These are phyloP conservation scores for Coboldia fuscipes DNA, from an alignment of 1,140 invertebrate species.

Conservation along the genomic window DNA sequence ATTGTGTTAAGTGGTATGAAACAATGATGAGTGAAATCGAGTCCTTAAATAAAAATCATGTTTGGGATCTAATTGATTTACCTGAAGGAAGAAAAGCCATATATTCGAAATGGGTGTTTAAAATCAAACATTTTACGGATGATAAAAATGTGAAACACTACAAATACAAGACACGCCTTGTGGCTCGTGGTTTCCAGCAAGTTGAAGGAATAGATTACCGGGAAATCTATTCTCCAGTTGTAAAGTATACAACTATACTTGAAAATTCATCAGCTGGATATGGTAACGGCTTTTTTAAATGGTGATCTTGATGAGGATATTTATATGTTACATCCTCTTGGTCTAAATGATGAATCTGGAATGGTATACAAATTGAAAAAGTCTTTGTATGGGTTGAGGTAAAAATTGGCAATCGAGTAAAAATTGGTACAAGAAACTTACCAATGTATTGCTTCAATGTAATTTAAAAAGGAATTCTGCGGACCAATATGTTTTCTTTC, in stretches of 20 bases:
- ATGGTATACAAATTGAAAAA: conserved; percentile 3
- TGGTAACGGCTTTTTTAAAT: conserved; percentile 23
- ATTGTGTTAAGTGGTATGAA: conserved; percentile 7
- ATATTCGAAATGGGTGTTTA: conserved; percentile 18
- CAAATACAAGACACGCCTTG: conserved; percentile 19
- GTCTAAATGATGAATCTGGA: conserved; percentile 11
- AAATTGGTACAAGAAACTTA: no score
- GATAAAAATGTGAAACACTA: conserved; percentile 7
- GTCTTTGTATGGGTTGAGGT: conserved; percentile 8
- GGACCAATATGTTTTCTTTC: no score
- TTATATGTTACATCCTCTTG: conserved; percentile 20
- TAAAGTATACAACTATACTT: conserved; percentile 9
- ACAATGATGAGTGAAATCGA: conserved; percentile 12
- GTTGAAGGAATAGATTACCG: conserved; percentile 16
- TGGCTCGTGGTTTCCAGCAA: conserved; percentile 19
- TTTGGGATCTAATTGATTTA: conserved; percentile 11
- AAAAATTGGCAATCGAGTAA: no score
- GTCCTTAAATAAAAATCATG: conserved; percentile 7
- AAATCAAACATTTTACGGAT: conserved; percentile 10
- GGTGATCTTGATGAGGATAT: conserved; percentile 20
- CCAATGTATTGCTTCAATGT: no score
- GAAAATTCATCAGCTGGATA: conserved; percentile 12
- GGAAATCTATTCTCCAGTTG: conserved; percentile 18
- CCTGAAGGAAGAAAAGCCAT: conserved; percentile 7
- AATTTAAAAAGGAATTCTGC: no score